Evolutionary conservation across 2,888 invertebrate species (phyloP).

Genomic region (Limnephilus rhombicus): DNA sequence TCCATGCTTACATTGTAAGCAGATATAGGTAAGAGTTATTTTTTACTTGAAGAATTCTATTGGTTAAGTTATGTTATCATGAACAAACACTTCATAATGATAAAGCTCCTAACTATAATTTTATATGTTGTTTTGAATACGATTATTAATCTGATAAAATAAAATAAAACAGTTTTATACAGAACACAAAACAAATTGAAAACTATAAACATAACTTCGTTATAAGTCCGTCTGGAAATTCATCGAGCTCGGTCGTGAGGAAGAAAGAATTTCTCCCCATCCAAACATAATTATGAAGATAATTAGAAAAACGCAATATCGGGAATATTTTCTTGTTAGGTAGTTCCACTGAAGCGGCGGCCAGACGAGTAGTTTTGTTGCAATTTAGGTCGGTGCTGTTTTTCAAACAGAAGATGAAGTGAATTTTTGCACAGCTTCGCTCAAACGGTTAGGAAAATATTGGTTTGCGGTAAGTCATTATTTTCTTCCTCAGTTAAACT

Average conservation of each 20-base stretch:
- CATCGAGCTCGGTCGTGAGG: background rate
- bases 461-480: background rate
- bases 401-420: background rate
- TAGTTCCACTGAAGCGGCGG: background rate
- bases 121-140: too few relatives aligned
- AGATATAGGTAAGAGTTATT: too few relatives aligned
- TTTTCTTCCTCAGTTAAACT: background rate
- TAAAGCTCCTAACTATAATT: too few relatives aligned
- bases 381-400: background rate
- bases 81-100: too few relatives aligned
- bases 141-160: background rate
- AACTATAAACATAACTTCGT: background rate
- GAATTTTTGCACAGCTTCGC: background rate
- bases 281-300: background rate
- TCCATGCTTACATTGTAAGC: too few relatives aligned
- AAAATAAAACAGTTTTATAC: background rate
- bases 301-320: constrained; percentile 1
- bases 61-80: too few relatives aligned
- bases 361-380: background rate
- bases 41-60: too few relatives aligned
- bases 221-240: background rate
- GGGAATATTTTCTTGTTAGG: background rate
- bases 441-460: background rate
- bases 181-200: background rate
- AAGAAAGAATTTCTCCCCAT: background rate